Base-by-base conservation (phyloP, 2,113 vertebrate species). In the Sitta europaea region DNA sequence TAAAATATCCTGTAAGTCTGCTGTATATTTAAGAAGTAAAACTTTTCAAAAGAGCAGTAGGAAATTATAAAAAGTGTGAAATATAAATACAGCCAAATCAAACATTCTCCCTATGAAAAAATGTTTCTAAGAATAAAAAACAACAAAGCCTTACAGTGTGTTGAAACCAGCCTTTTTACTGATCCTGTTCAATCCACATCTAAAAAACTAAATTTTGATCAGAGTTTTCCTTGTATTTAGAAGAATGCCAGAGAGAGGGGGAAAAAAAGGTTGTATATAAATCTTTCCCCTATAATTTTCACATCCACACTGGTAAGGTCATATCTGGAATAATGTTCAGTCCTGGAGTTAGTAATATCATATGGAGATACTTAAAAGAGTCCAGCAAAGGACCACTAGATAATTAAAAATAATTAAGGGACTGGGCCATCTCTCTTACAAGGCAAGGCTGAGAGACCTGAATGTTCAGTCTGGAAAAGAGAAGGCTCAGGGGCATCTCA, bases 241-340 rank as follows among this genome's bases (percentile, higher is more conserved):
- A 92, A 59, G 42, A 57, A 76, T 23, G 23, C 13, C 54, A 50
- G n/a, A 38, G 8, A 15, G 29, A 14, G 21, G 14, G 6, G 27
- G 5, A 0, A 8, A 21, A 14, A 76, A 21, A 29, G 3, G 2
- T 63, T 67, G 3, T 53, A 19, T 67, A 2, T 15, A 42, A n/a
- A n/a, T 42, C 31, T 74, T 63, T 61, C 11, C 12, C 10, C 24
- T 85, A 36, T n/a, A 68, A 79, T 83, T 40, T 66, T 88, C 51
- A 40, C 12, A 36, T 87, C 35, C 40, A 18, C 40, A 40, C 12
- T 66, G 36, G 7, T 62, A 70, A 43, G 33, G 28, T 35, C 27
- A 48, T 20, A 35, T 78, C 31, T 92, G 28, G 54, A 86, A 33
- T 50, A 80, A 8, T 28, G 57, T 35, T 71, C 31, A n/a, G 25